These are phyloP conservation scores for Drosophila mulleri DNA, from an alignment of 2,888 invertebrate genomes.

Conservation along the genomic window DNA sequence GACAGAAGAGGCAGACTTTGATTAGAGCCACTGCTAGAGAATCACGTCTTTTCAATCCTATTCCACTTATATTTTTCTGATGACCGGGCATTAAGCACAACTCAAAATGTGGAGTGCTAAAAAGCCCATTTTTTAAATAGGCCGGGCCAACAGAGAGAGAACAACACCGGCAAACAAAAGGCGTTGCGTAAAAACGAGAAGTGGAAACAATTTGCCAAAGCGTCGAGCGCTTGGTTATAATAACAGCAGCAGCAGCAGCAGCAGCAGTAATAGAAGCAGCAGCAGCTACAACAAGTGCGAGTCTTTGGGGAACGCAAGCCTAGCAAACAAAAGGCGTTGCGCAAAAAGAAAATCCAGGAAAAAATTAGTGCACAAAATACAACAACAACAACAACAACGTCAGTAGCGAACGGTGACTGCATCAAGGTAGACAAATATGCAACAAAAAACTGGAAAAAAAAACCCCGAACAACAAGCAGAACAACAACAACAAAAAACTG, in stretches of 20 bases:
- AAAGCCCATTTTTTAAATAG: conserved; percentile 59
- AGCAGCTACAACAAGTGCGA: conserved; percentile 34
- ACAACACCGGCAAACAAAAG: conserved; percentile 45
- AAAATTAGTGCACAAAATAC: conserved; percentile 60
- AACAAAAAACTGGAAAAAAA: conserved; percentile 27
- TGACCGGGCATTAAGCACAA: conserved; percentile 40
- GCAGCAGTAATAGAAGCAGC: conserved; percentile 16
- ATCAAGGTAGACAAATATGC: conserved; percentile 72
- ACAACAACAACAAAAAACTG: conserved; percentile 41
- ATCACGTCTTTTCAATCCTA: not conserved
- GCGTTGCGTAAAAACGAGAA: conserved; percentile 63
- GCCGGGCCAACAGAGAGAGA: conserved; percentile 10
- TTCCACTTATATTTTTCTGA: conserved; percentile 30
- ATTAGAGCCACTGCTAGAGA: conserved; percentile 43
- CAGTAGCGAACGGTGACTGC: conserved; percentile 44
- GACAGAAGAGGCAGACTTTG: conserved; percentile 45
- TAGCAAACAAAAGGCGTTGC: conserved; percentile 65
- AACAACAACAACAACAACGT: conserved; percentile 27
- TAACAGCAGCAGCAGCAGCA: conserved; percentile 56
- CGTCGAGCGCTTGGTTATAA: conserved; percentile 74
- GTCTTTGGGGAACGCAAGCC: conserved; percentile 56
- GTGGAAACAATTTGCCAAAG: conserved; percentile 79
- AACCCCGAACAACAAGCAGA: conserved; percentile 18
- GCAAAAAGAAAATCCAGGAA: conserved; percentile 47
- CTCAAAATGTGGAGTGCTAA: conserved; percentile 33